Conservation (phyloP, 2,888 invertebrate species). For the Amphimallon solstitiale region DNA sequence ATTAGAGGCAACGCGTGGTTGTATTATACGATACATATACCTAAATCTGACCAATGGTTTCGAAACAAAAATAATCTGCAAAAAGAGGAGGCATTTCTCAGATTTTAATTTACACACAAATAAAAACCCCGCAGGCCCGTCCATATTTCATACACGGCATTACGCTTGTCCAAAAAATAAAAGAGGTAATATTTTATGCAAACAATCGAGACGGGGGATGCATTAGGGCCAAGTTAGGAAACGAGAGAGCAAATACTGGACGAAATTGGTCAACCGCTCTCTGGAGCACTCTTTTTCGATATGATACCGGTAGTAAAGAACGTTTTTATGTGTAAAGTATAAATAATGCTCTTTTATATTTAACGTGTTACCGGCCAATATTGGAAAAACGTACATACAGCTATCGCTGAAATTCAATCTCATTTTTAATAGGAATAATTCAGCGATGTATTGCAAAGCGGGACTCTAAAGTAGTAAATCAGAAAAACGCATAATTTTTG, state of each 20-base stretch:
- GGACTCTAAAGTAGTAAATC: too few relatives aligned
- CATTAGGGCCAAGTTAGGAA: not conserved
- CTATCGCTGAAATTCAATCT: not conserved
- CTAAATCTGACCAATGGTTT: conserved; percentile 40
- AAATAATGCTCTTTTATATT: conserved; percentile 3
- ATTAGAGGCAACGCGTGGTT: conserved; percentile 31
- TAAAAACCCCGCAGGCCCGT: conserved; percentile 49
- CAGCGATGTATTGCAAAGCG: too few relatives aligned
- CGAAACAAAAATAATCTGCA: conserved; percentile 36
- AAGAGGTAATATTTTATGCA: conserved; percentile 53
- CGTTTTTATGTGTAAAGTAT: conserved; percentile 1
- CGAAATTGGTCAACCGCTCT: conserved; percentile 14
- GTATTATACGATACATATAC: too few relatives aligned
- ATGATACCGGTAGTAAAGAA: conserved; percentile 8
- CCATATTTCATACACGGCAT: conserved; percentile 51
- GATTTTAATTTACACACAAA: conserved; percentile 51
- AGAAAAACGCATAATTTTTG: too few relatives aligned
- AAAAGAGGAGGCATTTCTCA: conserved; percentile 44
- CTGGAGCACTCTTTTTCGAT: conserved; percentile 14
- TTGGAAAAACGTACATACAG: not conserved
- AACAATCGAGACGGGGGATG: conserved; percentile 48
- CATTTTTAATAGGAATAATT: too few relatives aligned
- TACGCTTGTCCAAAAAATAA: conserved; percentile 48
- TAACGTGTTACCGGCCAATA: not conserved
- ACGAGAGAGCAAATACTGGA: not conserved